Percentiles rank a stretch among this genome's conserved stretches.
Evolutionary conservation across 2,113 vertebrate species (phyloP).

Genomic region (Mellivora capensis): DNA sequence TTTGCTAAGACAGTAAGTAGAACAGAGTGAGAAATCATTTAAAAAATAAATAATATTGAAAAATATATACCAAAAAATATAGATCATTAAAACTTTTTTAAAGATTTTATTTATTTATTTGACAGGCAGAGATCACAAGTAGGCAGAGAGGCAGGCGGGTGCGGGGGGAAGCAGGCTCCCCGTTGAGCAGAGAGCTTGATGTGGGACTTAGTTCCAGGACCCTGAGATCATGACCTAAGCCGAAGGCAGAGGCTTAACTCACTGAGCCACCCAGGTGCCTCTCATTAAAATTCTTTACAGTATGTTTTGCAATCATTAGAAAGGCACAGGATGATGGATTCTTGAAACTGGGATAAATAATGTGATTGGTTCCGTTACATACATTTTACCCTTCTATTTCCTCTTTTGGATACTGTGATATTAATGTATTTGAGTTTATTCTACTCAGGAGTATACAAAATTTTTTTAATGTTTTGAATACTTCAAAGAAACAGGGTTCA

Average conservation of each 20-base stretch:
- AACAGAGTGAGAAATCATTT: constrained; percentile 89
- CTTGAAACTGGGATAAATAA: constrained; percentile 93
- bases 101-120: too few species aligned
- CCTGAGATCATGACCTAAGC: too few species aligned
- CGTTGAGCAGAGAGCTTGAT: too few species aligned
- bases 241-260: too few species aligned
- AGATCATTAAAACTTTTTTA: constrained; percentile 90
- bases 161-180: too few species aligned
- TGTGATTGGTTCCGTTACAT: constrained; percentile 95
- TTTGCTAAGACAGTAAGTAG: constrained; percentile 92
- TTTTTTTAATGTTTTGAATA: constrained; percentile 97
- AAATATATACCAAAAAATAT: constrained; percentile 79
- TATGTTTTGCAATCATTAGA: constrained; percentile 92
- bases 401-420: constrained; percentile 94
- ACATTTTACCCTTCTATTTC: constrained; percentile 91
- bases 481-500: constrained; percentile 92
- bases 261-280: too few species aligned
- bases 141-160: too few species aligned
- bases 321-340: constrained; percentile 93
- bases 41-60: constrained; percentile 93
- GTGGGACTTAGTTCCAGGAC: too few species aligned
- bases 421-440: constrained; percentile 92
- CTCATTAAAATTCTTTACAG: constrained; percentile 91
- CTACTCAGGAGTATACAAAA: constrained; percentile 92
- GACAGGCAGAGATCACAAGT: too few species aligned